phyloP scores from a whole-genome alignment of 2,113 vertebrate genomes.

The Perccottus glenii region DNA sequence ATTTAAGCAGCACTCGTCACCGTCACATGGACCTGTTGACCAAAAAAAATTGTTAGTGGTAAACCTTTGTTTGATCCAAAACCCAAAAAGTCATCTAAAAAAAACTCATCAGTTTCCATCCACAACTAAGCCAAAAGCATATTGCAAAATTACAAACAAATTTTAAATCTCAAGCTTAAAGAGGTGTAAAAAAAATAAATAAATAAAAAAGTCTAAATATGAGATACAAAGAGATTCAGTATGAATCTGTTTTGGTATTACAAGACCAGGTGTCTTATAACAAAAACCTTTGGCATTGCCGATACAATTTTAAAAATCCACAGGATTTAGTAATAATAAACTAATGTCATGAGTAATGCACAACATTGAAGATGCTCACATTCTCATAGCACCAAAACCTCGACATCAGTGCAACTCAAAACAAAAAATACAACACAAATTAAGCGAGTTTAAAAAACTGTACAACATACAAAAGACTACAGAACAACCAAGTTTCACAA shows the following conservation, averaged over 20 bases:
- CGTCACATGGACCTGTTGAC: constrained; percentile 30
- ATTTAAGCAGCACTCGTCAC: constrained; percentile 10
- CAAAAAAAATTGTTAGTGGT: constrained; percentile 31
- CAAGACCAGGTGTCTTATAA: constrained; percentile 73
- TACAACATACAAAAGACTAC: constrained; percentile 47
- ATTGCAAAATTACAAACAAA: not conserved
- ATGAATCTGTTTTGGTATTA: constrained; percentile 84
- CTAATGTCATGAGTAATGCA: constrained; percentile 37
- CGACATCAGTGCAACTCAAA: constrained; percentile 48
- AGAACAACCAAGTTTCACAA: constrained; percentile 29
- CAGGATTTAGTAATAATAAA: constrained; percentile 80
- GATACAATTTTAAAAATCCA: constrained; percentile 81
- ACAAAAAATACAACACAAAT: constrained; percentile 61
- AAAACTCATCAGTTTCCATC: not conserved
- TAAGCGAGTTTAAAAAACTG: constrained; percentile 42
- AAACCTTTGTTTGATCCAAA: not conserved
- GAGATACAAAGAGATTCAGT: constrained; percentile 89
- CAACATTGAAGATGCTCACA: constrained; percentile 48
- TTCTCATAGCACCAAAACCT: constrained; percentile 37
- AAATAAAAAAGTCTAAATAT: constrained; percentile 63
- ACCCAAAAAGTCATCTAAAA: not conserved
- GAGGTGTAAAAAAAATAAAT: not conserved
- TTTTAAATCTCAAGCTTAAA: not conserved
- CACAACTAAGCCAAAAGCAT: not conserved
- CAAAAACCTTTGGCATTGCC: constrained; percentile 70